Evolutionary conservation across 2,888 invertebrate species (phyloP).

Genomic region (Platerodrilus igneus): DNA sequence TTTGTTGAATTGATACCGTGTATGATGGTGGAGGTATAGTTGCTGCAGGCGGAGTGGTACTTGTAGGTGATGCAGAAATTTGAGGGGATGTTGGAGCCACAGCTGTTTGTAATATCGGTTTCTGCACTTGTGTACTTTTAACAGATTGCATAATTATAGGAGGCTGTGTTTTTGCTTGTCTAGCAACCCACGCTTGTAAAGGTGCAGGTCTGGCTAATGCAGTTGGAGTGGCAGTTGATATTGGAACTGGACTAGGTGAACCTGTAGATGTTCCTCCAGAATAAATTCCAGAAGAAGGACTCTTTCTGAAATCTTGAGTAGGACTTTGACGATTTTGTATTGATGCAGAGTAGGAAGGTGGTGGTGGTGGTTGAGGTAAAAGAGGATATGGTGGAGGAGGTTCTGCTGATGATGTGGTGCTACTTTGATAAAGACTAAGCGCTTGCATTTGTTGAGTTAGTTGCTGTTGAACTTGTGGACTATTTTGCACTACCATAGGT

Average conservation of each 20-base stretch:
- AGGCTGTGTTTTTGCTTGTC: conserved; percentile 84
- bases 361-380: conserved; percentile 63
- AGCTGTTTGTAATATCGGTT: conserved; percentile 91
- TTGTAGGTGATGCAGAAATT: conserved; percentile 51
- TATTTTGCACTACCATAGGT: conserved; percentile 79
- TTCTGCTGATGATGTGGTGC: conserved; percentile 56
- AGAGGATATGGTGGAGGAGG: conserved; percentile 57
- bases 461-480: conserved; percentile 77
- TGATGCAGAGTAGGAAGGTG: conserved; percentile 79
- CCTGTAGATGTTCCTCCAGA: conserved; percentile 76
- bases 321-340: conserved; percentile 86
- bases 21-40: conserved; percentile 76
- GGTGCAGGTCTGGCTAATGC: conserved; percentile 76
- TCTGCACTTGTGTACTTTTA: conserved; percentile 92
- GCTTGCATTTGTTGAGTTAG: conserved; percentile 85
- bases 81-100: conserved; percentile 84
- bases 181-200: conserved; percentile 76
- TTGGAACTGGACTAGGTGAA: conserved; percentile 75
- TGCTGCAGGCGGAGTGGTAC: conserved; percentile 47
- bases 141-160: conserved; percentile 97
- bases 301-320: conserved; percentile 74
- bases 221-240: conserved; percentile 57
- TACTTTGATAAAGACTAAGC: conserved; percentile 68
- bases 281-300: conserved; percentile 82
- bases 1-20: conserved; percentile 75